These are phyloP conservation scores for Nomada lathburiana DNA, from an alignment of 2,888 invertebrate species.

Conservation along the genomic window DNA sequence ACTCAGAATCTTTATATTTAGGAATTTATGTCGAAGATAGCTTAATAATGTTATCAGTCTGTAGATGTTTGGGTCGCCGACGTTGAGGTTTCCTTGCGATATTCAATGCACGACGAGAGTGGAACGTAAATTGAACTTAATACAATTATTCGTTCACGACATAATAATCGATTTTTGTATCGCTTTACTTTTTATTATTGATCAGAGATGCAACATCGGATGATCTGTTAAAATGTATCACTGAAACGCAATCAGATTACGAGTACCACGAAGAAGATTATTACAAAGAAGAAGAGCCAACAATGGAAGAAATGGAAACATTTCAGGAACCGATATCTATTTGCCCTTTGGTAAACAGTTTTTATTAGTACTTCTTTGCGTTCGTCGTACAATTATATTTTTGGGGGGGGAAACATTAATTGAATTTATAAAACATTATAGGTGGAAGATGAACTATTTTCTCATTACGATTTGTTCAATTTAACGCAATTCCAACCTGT, in stretches of 20 bases:
- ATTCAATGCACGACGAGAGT: not conserved
- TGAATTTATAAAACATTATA: constrained; percentile 3
- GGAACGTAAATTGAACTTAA: constrained; percentile 17
- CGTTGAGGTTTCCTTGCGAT: constrained; percentile 65
- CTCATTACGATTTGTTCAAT: constrained; percentile 37
- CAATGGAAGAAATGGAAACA: not conserved
- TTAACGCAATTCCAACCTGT: constrained; percentile 24
- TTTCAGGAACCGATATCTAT: not conserved
- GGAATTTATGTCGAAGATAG: not conserved
- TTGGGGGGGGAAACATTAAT: not conserved
- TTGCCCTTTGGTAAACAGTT: constrained; percentile 23
- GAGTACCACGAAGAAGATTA: not conserved
- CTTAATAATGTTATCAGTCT: constrained; percentile 58
- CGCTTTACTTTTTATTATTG: not conserved
- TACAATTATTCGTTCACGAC: not conserved
- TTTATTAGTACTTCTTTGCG: not conserved
- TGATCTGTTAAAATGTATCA: not conserved
- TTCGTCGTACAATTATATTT: no score
- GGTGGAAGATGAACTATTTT: constrained; percentile 51
- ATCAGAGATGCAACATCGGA: not conserved
- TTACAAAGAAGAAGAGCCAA: not conserved
- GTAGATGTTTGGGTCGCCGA: constrained; percentile 68
- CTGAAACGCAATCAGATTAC: not conserved
- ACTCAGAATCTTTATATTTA: not conserved
- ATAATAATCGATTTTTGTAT: not conserved